Conservation (phyloP, 2,797 vertebrate genomes). For the Platyrinchus mystaceus region DNA sequence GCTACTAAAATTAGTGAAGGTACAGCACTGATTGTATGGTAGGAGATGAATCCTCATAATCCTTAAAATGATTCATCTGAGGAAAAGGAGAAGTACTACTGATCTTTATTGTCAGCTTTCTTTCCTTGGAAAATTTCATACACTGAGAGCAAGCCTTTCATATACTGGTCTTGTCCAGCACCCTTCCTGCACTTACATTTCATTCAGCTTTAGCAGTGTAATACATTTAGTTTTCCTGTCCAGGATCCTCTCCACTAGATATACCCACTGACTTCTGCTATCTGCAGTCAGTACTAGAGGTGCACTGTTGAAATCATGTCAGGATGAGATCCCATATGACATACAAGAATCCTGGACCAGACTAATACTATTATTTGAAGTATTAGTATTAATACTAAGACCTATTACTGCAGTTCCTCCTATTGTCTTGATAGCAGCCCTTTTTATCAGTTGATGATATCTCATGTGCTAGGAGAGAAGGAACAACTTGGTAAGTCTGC, state of each 20-base stretch:
- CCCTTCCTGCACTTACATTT: neutral
- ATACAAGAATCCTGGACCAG: neutral
- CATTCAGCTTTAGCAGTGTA: neutral
- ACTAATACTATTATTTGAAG: neutral
- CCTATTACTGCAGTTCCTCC: neutral
- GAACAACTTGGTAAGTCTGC: neutral
- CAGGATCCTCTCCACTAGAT: neutral
- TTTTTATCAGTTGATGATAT: neutral
- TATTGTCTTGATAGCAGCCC: neutral
- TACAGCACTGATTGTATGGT: neutral
- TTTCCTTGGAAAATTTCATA: neutral
- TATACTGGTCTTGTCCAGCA: neutral
- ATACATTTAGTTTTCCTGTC: neutral
- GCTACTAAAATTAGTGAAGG: neutral
- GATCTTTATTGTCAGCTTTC: neutral
- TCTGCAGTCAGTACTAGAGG: neutral
- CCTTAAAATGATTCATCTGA: neutral
- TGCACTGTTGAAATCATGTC: neutral
- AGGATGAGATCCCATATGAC: neutral
- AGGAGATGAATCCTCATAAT: neutral
- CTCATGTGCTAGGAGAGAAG: neutral
- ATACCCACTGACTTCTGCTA: neutral
- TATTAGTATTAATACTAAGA: neutral
- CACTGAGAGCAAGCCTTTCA: neutral
- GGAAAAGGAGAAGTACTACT: neutral